These are phyloP conservation scores for Pelecanus crispus DNA, from an alignment of 2,113 vertebrate genomes.

Conservation along the genomic window DNA sequence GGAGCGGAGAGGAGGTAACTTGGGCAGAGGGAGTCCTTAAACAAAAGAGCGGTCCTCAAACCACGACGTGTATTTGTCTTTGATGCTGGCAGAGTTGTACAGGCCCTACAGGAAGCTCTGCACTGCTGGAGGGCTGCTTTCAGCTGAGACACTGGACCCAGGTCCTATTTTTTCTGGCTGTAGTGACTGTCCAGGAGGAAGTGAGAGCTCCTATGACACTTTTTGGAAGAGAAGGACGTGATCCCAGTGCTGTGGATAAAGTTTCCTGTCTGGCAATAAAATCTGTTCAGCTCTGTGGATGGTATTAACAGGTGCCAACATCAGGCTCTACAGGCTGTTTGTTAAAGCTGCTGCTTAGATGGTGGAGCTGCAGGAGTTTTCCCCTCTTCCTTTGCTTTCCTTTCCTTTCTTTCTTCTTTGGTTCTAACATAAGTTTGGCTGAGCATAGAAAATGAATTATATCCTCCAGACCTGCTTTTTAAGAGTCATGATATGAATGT, in stretches of 20 bases:
- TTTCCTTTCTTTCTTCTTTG: neutral
- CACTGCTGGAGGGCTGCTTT: constrained; percentile 45
- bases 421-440: neutral
- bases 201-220: constrained; percentile 45
- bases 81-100: neutral
- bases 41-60: neutral
- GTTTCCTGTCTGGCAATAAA: constrained; percentile 50
- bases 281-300: neutral
- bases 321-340: neutral
- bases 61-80: neutral
- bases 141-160: constrained; percentile 35
- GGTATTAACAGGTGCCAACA: constrained; percentile 50
- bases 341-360: neutral
- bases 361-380: neutral
- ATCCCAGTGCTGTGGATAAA: constrained; percentile 30
- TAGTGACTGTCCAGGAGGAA: constrained; percentile 47
- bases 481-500: neutral
- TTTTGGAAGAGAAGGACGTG: constrained; percentile 47
- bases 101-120: constrained; percentile 17
- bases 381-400: neutral
- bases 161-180: constrained; percentile 60
- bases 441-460: neutral
- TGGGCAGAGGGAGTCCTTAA: neutral
- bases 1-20: neutral
- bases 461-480: neutral